Conservation (phyloP, 1,140 invertebrate species). For the Uloborus diversus region DNA sequence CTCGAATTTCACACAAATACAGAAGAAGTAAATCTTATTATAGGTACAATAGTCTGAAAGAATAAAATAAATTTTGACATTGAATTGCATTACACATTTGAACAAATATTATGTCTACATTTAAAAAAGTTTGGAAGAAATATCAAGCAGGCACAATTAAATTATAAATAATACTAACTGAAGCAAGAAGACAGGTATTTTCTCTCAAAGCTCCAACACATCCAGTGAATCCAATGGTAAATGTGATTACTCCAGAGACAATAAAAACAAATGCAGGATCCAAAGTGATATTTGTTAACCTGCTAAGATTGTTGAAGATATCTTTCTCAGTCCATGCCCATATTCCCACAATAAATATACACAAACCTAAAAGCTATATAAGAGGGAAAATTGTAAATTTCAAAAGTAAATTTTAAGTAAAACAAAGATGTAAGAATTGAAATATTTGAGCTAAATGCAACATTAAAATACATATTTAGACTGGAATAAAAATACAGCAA, state of each 20-base stretch:
- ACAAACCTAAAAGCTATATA: slow-evolving; percentile 82
- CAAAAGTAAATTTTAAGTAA: not conserved
- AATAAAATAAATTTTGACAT: too few species aligned
- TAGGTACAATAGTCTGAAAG: too few species aligned
- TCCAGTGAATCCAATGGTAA: slow-evolving; percentile 94
- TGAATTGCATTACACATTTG: not conserved
- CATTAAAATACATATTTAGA: too few species aligned
- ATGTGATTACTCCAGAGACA: slow-evolving; percentile 86
- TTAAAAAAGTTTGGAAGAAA: slow-evolving; percentile 59
- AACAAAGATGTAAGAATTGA: not conserved
- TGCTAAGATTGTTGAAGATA: slow-evolving; percentile 89
- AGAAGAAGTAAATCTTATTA: too few species aligned
- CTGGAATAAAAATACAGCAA: too few species aligned
- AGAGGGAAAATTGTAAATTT: not conserved
- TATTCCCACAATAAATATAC: slow-evolving; percentile 86
- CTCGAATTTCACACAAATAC: too few species aligned
- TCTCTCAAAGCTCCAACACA: slow-evolving; percentile 92
- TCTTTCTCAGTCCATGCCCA: slow-evolving; percentile 99
- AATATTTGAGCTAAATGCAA: too few species aligned
- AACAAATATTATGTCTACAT: not conserved
- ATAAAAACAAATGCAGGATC: slow-evolving; percentile 97
- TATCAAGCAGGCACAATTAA: too few species aligned
- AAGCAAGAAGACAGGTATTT: slow-evolving; percentile 79
- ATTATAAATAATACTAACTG: slow-evolving; percentile 71
- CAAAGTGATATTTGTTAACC: slow-evolving; percentile 80